Evolutionary conservation across 1,140 invertebrate genomes (phyloP).

Genomic region (Saccostrea echinata): DNA sequence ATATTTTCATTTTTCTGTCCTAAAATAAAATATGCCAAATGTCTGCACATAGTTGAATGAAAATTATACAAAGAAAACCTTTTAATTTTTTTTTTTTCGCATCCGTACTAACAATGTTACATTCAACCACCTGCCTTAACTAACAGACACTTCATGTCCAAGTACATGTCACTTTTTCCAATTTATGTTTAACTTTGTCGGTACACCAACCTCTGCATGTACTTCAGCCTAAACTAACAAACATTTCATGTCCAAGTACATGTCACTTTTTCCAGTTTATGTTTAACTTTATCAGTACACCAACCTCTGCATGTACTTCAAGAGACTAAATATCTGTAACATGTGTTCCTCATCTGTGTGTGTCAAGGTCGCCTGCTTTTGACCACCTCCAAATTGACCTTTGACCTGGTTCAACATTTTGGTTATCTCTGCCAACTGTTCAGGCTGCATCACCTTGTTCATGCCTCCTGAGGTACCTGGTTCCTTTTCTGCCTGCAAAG

Average conservation of each 20-base stretch:
- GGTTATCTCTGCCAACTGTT: conserved; percentile 70
- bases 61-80: too few relatives aligned
- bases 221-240: too few relatives aligned
- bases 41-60: too few relatives aligned
- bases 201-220: conserved; percentile 53
- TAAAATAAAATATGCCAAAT: too few relatives aligned
- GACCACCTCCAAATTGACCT: conserved; percentile 49
- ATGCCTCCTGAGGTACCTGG: not conserved
- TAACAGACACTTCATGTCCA: too few relatives aligned
- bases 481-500: not conserved
- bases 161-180: too few relatives aligned
- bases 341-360: conserved; percentile 51
- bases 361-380: not conserved
- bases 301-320: conserved; percentile 53
- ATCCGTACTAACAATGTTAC: too few relatives aligned
- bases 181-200: not conserved
- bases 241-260: too few relatives aligned
- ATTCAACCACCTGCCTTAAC: too few relatives aligned
- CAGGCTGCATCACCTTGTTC: conserved; percentile 59
- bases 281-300: not conserved
- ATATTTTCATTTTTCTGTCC: too few relatives aligned
- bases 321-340: conserved; percentile 45
- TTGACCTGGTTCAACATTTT: conserved; percentile 66
- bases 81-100: too few relatives aligned
- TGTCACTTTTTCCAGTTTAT: not conserved